These are phyloP conservation scores for Phenacoccus solenopsis DNA, from an alignment of 1,140 invertebrate species.

Conservation along the genomic window DNA sequence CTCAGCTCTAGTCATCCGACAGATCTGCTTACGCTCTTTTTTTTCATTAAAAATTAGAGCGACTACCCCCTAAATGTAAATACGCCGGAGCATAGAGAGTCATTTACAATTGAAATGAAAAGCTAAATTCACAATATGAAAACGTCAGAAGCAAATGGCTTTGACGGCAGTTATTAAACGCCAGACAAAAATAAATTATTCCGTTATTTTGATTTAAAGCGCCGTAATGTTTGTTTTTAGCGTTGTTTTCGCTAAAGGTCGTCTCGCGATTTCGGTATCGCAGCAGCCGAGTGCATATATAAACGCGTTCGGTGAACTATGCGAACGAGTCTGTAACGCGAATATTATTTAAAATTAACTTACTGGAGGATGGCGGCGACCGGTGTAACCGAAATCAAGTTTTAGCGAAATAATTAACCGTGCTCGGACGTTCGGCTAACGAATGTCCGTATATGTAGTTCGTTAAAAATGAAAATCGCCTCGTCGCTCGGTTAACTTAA, in stretches of 20 bases:
- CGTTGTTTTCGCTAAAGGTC: not conserved
- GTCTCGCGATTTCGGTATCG: not conserved
- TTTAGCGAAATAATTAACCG: not conserved
- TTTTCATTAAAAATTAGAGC: not conserved
- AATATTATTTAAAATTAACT: not conserved
- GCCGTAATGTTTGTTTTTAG: not conserved
- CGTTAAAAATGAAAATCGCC: constrained; percentile 1
- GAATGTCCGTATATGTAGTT: too few relatives aligned
- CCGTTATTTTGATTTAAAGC: constrained; percentile 2
- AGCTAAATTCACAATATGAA: constrained; percentile 3
- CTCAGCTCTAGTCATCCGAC: too few relatives aligned
- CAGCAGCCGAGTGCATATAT: too few relatives aligned
- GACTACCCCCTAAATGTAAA: not conserved
- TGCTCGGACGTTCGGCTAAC: not conserved
- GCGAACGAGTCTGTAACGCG: not conserved
- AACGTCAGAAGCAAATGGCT: not conserved
- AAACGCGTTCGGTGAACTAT: not conserved
- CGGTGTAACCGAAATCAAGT: not conserved
- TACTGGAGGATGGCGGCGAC: not conserved
- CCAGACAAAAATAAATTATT: not conserved
- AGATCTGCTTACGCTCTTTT: too few relatives aligned
- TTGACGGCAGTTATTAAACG: constrained; percentile 1
- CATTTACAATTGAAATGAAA: constrained; percentile 3
- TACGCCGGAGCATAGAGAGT: too few relatives aligned
- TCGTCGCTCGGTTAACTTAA: not conserved